Conservation (phyloP, 2,888 invertebrate genomes). For the Dryocosmus kuriphilus region DNA sequence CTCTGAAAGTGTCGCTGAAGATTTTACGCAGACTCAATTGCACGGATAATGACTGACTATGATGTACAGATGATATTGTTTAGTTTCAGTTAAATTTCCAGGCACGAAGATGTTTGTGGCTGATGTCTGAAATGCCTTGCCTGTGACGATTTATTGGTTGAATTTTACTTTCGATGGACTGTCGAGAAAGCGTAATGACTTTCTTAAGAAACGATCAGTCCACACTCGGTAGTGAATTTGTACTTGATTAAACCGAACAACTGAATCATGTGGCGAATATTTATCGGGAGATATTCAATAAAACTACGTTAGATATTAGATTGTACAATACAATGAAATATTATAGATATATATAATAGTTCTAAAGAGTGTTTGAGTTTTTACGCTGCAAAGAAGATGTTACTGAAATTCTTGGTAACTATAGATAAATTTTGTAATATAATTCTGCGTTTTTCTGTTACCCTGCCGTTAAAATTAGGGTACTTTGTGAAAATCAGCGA, state of each 20-base stretch:
- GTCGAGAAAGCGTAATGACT: neutral
- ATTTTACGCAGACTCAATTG: neutral
- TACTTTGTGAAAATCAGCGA: constrained; percentile 3
- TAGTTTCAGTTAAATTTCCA: constrained; percentile 16
- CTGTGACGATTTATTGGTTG: neutral
- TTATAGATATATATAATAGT: constrained; percentile 32
- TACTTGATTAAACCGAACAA: constrained; percentile 8
- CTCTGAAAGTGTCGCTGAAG: neutral
- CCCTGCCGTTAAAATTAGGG: neutral
- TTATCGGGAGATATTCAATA: constrained; percentile 14
- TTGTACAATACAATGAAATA: constrained; percentile 33
- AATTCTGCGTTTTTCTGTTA: neutral
- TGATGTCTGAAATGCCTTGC: neutral
- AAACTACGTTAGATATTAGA: constrained; percentile 27
- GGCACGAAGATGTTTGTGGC: neutral
- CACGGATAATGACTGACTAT: neutral
- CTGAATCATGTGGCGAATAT: neutral
- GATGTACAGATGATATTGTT: constrained; percentile 1
- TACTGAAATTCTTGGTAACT: constrained; percentile 10
- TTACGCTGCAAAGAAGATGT: constrained; percentile 31
- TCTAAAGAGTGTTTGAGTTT: constrained; percentile 32
- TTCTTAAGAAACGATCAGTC: neutral
- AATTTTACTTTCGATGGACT: neutral
- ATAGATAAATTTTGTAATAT: constrained; percentile 27
- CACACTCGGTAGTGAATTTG: constrained; percentile 5